These are phyloP conservation scores for Pinna nobilis DNA, from an alignment of 1,140 invertebrate species.

Conservation along the genomic window DNA sequence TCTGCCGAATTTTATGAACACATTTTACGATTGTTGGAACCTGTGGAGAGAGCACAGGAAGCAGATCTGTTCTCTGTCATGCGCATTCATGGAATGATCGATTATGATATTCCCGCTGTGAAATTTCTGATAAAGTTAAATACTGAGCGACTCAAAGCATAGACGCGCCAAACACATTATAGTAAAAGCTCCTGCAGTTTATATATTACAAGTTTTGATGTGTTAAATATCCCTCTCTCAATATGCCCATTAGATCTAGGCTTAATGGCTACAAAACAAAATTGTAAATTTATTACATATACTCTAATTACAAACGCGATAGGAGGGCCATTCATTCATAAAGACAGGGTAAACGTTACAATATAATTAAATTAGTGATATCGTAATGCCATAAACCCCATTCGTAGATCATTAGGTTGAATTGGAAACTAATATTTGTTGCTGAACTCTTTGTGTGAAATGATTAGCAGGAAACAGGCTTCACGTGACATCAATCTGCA, in stretches of 20 bases:
- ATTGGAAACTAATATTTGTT: too few species aligned
- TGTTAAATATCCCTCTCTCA: slow-evolving; percentile 21
- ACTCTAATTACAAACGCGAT: too few species aligned
- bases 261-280: slow-evolving; percentile 1
- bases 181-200: slow-evolving; percentile 18
- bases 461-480: too few species aligned
- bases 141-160: slow-evolving; percentile 20
- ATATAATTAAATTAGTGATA: too few species aligned
- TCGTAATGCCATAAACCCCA: too few species aligned
- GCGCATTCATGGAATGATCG: slow-evolving; percentile 46
- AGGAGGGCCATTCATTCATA: too few species aligned
- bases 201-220: slow-evolving; percentile 33
- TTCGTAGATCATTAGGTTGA: too few species aligned
- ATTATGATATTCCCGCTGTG: slow-evolving; percentile 40
- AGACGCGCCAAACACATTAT: slow-evolving; percentile 35
- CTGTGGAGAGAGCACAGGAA: slow-evolving; percentile 38
- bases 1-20: slow-evolving; percentile 39
- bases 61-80: slow-evolving; percentile 42
- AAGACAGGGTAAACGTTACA: too few species aligned
- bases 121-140: slow-evolving; percentile 40
- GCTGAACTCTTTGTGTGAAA: too few species aligned
- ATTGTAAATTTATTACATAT: neutral
- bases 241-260: slow-evolving; percentile 24
- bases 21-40: slow-evolving; percentile 44
- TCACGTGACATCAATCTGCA: too few species aligned